phyloP scores from a whole-genome alignment of 2,888 invertebrate genomes.

The Elysia crispata region DNA sequence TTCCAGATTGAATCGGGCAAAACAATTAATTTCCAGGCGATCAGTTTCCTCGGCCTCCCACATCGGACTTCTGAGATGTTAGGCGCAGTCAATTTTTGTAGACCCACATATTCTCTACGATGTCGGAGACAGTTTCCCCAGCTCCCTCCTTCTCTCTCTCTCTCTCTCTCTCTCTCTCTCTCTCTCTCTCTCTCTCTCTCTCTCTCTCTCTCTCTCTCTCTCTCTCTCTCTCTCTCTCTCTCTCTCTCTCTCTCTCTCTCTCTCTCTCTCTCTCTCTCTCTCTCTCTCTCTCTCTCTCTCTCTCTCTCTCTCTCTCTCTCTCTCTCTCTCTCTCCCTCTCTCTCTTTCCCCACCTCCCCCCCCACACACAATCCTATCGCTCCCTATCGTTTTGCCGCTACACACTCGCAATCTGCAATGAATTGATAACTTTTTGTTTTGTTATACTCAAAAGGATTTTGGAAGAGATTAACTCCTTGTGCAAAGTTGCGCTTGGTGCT shows the following conservation, averaged over 20 bases:
- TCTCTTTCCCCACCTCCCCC: background rate
- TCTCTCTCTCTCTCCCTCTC: constrained; percentile 23
- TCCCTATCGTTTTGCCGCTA: too few species aligned
- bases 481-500: too few species aligned
- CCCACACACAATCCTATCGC: background rate
- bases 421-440: too few species aligned
- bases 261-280: background rate
- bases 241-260: background rate
- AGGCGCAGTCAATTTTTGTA: background rate
- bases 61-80: background rate
- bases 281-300: constrained; percentile 9
- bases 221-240: constrained; percentile 9
- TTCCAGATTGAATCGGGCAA: background rate
- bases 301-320: constrained; percentile 9
- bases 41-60: background rate
- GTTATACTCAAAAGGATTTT: too few species aligned
- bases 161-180: background rate
- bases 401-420: too few species aligned
- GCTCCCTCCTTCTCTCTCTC: background rate
- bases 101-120: too few species aligned
- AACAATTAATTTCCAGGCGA: background rate
- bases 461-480: too few species aligned
- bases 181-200: too few species aligned
- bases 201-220: too few species aligned
- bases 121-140: too few species aligned